Percentiles rank a stretch among this genome's conserved stretches.
phyloP scores from a whole-genome alignment of 2,888 invertebrate genomes.

The Cephus rjabovi region DNA sequence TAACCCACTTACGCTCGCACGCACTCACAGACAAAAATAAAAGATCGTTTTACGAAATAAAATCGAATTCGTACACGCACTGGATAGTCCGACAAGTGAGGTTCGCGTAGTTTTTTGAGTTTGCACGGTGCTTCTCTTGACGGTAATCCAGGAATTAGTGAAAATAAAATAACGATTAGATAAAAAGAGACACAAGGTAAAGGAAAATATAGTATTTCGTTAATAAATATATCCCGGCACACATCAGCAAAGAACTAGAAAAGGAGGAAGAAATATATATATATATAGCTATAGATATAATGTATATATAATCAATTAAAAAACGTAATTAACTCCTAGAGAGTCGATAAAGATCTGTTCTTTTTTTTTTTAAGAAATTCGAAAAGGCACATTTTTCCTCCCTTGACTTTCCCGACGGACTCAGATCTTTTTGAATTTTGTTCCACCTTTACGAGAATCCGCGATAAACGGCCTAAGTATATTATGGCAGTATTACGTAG shows the following conservation, averaged over 20 bases:
- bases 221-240: not conserved
- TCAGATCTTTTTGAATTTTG: not conserved
- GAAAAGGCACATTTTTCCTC: not conserved
- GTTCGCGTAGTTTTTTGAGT: not conserved
- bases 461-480: conserved; percentile 42
- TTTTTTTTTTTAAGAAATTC: not conserved
- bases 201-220: not conserved
- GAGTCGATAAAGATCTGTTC: not conserved
- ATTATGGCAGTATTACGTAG: conserved; percentile 57
- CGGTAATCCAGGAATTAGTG: not conserved
- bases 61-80: not conserved
- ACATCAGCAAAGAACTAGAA: not conserved
- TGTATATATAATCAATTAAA: not conserved
- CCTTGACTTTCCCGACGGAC: not conserved
- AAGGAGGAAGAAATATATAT: not conserved
- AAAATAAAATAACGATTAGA: not conserved
- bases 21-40: not conserved
- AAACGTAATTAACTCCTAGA: not conserved
- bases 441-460: not conserved
- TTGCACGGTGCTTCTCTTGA: not conserved
- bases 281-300: not conserved
- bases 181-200: not conserved
- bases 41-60: not conserved
- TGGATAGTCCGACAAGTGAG: not conserved
- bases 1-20: not conserved